Evolutionary conservation across 2,797 vertebrate species (phyloP), one percentile per base, ranked within the genome.

Genomic region (Philypnodon macrostomus): DNA sequence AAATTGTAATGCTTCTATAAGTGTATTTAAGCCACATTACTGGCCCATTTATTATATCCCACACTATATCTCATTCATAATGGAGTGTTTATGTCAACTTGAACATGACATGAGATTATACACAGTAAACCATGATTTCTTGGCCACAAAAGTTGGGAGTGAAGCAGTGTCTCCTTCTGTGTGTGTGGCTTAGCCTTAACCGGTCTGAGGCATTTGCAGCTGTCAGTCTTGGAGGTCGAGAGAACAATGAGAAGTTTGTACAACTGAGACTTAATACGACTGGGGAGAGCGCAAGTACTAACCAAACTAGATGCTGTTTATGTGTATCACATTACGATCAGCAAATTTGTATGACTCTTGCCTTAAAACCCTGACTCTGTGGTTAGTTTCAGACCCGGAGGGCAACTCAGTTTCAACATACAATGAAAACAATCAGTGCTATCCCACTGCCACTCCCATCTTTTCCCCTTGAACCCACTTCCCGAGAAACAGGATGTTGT

Each of bases 401-500:
- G 73, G 73, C 58, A 51, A 45, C 33, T 26, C 35, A 51, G 71
- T 79, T 80, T 84, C 17, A 46, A 15, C 40, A 55, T 80, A 87
- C 84, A 87, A 81, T 83, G 81, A 81, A 86, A 84, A 85, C 85
- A 86, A 85, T 77, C 53, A 26, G 35, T 12, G 31, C 55, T 1
- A 46, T 47, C 63, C 55, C 50, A 35, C 2, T 15, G 34, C 56
- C 27, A 11, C 53, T 52, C 55, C 65, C 37, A 62, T 50, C 64
- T 62, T 56, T 65, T 60, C 63, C 76, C 65, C 63, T 66, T 53
- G 26, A 21, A 39, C 37, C 48, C 29, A 59, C 73, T 83, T 88
- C 87, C 83, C 63, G 79, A 85, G 78, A 64, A 86, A 87, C 87
- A 86, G 87, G 87, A 88, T 85, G 80, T 83, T 84, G 60, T 83